These are phyloP conservation scores for Calliphora vomitoria DNA, from an alignment of 2,888 invertebrate genomes.

Conservation along the genomic window DNA sequence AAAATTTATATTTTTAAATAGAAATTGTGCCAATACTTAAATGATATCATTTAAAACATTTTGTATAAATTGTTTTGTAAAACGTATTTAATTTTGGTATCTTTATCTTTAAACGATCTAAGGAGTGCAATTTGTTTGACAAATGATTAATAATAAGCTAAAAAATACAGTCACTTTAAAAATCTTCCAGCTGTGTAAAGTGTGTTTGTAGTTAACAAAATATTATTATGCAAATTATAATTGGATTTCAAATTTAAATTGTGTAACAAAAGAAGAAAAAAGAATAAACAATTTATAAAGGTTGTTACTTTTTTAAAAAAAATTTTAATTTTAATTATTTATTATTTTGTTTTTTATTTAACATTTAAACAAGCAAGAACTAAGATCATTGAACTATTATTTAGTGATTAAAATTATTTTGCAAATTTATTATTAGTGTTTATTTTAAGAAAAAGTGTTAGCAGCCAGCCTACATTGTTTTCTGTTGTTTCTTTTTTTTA, in stretches of 20 bases:
- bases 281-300: neutral
- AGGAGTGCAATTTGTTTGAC: slow-evolving; percentile 22
- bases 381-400: neutral
- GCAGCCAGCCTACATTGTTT: neutral
- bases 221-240: slow-evolving; percentile 7
- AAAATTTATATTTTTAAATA: neutral
- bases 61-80: neutral
- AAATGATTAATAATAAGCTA: neutral
- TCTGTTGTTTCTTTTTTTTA: neutral
- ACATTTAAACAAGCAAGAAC: neutral
- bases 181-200: neutral
- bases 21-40: neutral
- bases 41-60: neutral
- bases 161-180: neutral
- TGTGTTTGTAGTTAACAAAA: neutral
- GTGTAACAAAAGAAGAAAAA: neutral
- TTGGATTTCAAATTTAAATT: neutral
- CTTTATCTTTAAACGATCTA: neutral
- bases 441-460: neutral
- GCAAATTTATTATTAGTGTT: neutral
- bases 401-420: neutral
- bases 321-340: neutral
- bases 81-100: neutral
- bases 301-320: neutral
- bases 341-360: neutral